Percentiles rank a stretch among this genome's conserved stretches.
Evolutionary conservation across 2,113 vertebrate species (phyloP).

Genomic region (Brienomyrus brachyistius): DNA sequence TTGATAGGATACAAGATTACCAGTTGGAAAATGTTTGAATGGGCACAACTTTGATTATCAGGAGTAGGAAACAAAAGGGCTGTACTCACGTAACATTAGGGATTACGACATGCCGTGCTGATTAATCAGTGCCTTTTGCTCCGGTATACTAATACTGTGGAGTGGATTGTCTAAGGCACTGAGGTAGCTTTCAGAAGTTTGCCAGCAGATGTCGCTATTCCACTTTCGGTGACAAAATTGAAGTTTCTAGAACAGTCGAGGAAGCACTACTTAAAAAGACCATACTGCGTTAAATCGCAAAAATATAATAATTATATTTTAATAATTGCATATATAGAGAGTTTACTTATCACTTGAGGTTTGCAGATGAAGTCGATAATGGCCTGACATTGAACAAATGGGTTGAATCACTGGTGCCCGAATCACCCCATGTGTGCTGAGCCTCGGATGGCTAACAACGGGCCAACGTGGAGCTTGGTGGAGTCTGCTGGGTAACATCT

Average conservation of each 20-base stretch:
- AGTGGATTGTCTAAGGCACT: background rate
- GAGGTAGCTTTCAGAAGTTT: background rate
- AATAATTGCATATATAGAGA: background rate
- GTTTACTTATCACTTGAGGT: background rate
- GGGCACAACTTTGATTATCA: background rate
- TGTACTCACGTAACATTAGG: background rate
- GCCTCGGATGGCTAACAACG: background rate
- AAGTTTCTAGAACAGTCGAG: background rate
- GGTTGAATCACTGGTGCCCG: background rate
- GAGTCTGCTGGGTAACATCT: background rate
- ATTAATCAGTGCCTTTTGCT: background rate
- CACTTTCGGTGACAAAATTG: background rate
- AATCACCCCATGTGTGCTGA: background rate
- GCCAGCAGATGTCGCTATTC: background rate
- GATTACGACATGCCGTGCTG: background rate
- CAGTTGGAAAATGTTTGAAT: background rate
- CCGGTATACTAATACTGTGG: background rate
- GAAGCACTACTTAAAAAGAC: background rate
- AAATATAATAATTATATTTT: background rate
- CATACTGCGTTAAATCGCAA: background rate
- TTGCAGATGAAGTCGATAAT: background rate
- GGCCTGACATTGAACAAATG: background rate
- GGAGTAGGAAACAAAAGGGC: background rate
- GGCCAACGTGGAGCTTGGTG: background rate
- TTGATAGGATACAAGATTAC: background rate